Evolutionary conservation across 23 tunicate species (phyloP), one percentile per base, ranked within the genome.

Genomic region (Styela plicata): DNA sequence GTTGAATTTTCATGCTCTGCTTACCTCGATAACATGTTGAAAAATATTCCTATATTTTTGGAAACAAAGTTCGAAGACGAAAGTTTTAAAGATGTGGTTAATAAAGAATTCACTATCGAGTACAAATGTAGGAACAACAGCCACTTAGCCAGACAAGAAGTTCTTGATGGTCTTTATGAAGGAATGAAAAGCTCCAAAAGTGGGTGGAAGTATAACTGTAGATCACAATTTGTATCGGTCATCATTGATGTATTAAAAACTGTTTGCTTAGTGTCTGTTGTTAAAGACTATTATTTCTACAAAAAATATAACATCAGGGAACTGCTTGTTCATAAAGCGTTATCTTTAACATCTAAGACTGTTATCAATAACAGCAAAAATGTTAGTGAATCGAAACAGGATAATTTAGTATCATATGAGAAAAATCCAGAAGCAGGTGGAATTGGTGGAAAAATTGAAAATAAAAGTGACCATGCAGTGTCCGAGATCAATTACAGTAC

Each of bases 221-320:
- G 97, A 13, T 63, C 86, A 1, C 36, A 83, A 2, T n/a, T 23
- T 0, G 81, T 87, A 17, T 52, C 67, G 21, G 64, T 92, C 3
- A 24, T 92, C 27, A 74, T 92, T 67, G 97, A 92, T 22, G 80
- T 92, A 1, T 52, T 92, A 16, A 33, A 61, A 19, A 63, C 79
- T 74, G 91, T 84, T 13, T 87, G 88, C 34, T 33, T 63, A 20
- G 80, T 87, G 79, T 74, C 87, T 0, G 84, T 92, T 24, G 92
- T 84, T 23, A 33, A 74, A 27, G 53, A 85, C 61, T 87, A 92
- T 79, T 30, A 32, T 33, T 19, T 64, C 7, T 74, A 67, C 62
- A 92, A 92, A 69, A 92, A 87, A 69, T 87, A 70, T 36, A 92
- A 92, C 73, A 52, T 92, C 24, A 33, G 84, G 18, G 91, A 92